These are phyloP conservation scores for Tangara arthus DNA, from an alignment of 2,797 vertebrate genomes.

Conservation along the genomic window DNA sequence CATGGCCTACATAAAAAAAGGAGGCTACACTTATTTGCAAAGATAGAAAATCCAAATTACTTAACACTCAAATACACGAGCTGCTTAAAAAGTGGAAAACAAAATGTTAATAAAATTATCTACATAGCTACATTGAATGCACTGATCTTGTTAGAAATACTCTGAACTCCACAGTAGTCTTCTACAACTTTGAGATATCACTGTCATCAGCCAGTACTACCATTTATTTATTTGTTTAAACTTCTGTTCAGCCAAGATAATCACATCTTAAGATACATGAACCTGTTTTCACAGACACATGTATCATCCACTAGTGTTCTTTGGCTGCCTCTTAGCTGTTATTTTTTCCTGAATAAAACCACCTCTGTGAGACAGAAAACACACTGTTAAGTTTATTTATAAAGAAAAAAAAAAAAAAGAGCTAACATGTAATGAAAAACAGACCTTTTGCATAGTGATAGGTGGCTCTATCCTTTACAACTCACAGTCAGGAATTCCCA, in stretches of 20 bases:
- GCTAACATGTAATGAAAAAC: not conserved
- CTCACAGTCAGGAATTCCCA: not conserved
- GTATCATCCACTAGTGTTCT: not conserved
- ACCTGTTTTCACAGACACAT: constrained; percentile 20
- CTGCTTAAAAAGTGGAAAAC: not conserved
- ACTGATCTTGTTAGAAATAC: not conserved
- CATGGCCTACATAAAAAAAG: not conserved
- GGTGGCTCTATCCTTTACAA: not conserved
- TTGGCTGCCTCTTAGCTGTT: not conserved
- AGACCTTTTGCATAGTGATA: not conserved
- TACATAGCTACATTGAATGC: not conserved
- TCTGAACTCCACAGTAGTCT: not conserved
- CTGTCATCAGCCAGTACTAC: not conserved
- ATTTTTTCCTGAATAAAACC: constrained; percentile 22
- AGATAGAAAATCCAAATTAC: not conserved
- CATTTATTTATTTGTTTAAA: constrained; percentile 25
- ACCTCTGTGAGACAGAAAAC: not conserved
- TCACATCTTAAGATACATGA: not conserved
- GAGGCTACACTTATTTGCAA: not conserved
- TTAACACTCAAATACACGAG: not conserved
- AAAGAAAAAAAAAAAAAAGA: not conserved
- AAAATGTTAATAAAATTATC: not conserved
- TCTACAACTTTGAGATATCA: not conserved
- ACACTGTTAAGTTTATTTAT: not conserved
- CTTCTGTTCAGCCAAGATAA: constrained; percentile 21